These are phyloP conservation scores for Crenuchus spilurus DNA, from an alignment of 2,797 vertebrate genomes.

Conservation along the genomic window DNA sequence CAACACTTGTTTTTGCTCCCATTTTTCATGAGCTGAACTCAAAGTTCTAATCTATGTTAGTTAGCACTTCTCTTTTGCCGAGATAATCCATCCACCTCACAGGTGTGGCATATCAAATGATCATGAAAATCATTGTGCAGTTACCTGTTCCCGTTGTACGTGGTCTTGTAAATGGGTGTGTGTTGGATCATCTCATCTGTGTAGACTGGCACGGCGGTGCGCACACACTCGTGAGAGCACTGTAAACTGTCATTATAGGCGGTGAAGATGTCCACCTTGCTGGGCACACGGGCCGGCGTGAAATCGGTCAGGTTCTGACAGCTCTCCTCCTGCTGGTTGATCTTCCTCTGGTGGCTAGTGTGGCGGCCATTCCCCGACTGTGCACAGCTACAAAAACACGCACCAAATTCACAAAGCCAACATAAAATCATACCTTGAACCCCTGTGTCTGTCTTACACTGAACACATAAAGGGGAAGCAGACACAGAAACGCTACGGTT, in stretches of 20 bases:
- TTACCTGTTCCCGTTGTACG: conserved; percentile 97
- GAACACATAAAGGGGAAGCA: conserved; percentile 45
- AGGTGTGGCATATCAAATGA: no score
- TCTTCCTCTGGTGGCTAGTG: conserved; percentile 96
- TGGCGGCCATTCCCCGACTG: conserved; percentile 91
- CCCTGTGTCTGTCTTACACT: conserved; percentile 50
- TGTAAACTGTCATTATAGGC: conserved; percentile 98
- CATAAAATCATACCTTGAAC: conserved; percentile 83
- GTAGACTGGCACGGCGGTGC: conserved; percentile 88
- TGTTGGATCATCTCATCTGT: conserved; percentile 92
- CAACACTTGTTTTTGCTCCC: no score
- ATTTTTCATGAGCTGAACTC: no score
- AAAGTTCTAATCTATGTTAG: no score
- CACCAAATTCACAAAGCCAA: conserved; percentile 84
- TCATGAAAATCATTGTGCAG: neutral
- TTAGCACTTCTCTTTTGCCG: no score
- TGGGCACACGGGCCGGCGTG: conserved; percentile 90
- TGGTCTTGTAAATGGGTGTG: conserved; percentile 88
- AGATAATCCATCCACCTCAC: no score
- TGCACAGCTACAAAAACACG: conserved; percentile 91
- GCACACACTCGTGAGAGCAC: conserved; percentile 96
- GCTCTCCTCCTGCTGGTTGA: conserved; percentile 97
- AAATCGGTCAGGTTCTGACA: conserved; percentile 99
- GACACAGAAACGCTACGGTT: neutral
- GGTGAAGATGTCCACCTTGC: conserved; percentile 97